phyloP scores from a whole-genome alignment of 2,797 vertebrate species.

The Molossus molossus region DNA sequence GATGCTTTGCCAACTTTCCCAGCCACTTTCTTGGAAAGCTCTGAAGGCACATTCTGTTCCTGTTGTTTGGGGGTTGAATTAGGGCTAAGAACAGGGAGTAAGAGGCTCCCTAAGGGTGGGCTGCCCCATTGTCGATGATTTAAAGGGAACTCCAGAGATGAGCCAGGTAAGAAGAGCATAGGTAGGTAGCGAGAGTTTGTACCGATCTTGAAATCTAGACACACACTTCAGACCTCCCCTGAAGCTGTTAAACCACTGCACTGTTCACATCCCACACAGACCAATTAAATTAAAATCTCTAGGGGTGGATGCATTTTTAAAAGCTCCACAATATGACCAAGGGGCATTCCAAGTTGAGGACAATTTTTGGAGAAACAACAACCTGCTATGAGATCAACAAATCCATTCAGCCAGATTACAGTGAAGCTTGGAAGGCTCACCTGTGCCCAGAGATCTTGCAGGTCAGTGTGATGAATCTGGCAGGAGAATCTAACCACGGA shows the following conservation, averaged over 20 bases:
- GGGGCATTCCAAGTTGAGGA: not conserved
- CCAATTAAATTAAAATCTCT: not conserved
- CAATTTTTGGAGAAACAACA: not conserved
- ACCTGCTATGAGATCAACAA: not conserved
- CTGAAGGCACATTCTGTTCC: constrained; percentile 64
- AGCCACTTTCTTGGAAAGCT: constrained; percentile 68
- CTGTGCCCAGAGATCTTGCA: constrained; percentile 7
- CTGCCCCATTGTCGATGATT: not conserved
- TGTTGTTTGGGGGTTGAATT: constrained; percentile 6
- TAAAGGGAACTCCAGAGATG: not conserved
- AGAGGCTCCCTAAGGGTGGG: not conserved
- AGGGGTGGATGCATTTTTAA: not conserved
- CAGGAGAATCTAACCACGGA: not conserved
- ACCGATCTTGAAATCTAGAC: not conserved
- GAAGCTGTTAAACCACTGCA: not conserved
- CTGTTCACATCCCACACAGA: not conserved
- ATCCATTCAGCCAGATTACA: not conserved
- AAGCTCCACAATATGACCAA: not conserved
- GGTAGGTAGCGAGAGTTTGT: not conserved
- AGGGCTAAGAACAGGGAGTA: not conserved
- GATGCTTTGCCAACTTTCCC: not conserved
- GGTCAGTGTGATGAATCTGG: not conserved
- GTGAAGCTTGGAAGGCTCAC: not conserved
- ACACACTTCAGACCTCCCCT: not conserved
- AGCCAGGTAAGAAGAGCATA: not conserved